A percentile compares a stretch with the other conserved stretches of the same genome.
These are phyloP conservation scores for Channallabes apus DNA, from an alignment of 2,797 vertebrate species.

Conservation along the genomic window DNA sequence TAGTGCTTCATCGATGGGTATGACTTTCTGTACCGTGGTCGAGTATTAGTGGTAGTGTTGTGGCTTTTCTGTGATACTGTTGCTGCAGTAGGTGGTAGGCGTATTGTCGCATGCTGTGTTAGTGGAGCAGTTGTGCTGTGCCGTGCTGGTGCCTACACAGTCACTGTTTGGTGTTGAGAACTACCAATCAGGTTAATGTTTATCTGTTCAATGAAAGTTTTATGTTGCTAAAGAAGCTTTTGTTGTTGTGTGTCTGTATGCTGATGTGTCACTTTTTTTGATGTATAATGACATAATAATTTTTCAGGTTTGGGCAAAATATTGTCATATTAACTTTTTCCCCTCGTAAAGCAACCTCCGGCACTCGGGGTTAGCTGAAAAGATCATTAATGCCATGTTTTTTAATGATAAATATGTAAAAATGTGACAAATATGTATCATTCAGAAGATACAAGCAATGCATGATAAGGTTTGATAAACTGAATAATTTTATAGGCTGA, in stretches of 20 bases:
- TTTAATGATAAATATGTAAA: neutral
- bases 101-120: constrained; percentile 75
- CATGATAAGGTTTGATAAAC: neutral
- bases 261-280: constrained; percentile 50
- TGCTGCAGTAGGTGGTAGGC: constrained; percentile 71
- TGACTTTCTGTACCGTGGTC: constrained; percentile 51
- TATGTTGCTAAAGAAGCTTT: constrained; percentile 45
- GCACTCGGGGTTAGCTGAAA: constrained; percentile 47
- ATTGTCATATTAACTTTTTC: constrained; percentile 55
- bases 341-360: constrained; percentile 50
- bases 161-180: constrained; percentile 67
- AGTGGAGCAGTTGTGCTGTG: constrained; percentile 69
- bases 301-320: constrained; percentile 45
- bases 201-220: constrained; percentile 58
- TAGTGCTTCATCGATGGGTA: constrained; percentile 43
- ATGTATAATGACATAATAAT: constrained; percentile 53
- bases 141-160: constrained; percentile 61
- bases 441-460: neutral
- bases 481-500: neutral
- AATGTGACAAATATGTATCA: neutral
- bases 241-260: constrained; percentile 50
- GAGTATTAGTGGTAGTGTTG: constrained; percentile 66
- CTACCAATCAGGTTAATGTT: constrained; percentile 70
- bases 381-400: neutral
- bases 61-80: constrained; percentile 72